Base-by-base conservation (phyloP, 2,797 vertebrate genomes). In the Chrosomus eos region DNA sequence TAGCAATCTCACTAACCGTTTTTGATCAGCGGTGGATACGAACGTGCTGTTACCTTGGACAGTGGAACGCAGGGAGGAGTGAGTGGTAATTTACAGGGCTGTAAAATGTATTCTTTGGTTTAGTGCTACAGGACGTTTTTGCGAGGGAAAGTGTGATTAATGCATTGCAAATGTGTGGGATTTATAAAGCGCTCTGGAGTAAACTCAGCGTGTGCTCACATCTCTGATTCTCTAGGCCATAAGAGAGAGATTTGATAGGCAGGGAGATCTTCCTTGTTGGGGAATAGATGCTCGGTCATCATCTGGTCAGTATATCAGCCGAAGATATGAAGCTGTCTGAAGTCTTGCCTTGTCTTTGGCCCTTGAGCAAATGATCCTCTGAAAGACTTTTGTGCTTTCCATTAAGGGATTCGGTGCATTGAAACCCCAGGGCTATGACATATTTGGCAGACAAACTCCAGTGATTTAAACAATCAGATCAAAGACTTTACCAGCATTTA, bases 131-230 rank as follows among this genome's bases (percentile, higher is more conserved):
- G 81, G 76, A 74, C 76, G 38, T 64, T 84, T 86, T 86, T 88
- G 80, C 19, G 23, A 86, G 76, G 84, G 70, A 80, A 88, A 83
- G 84, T 85, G 81, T 88, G 84, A 86, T 86, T 86, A 81, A 87
- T 87, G 83, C 53, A 43, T 84, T 45, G 66, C 83, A 87, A 81
- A 76, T 82, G 66, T 77, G 43, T 80, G 36, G 80, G 86, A 85
- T 87, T 78, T 85, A 82, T 78, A 72, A 78, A 76, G 76, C 38
- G 19, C 28, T 86, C 33, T 62, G 70, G 78, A 85, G 75, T 70
- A 76, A 68, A 72, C 64, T 75, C 67, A 84, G 40, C 7, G 11
- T 66, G 74, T 83, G 78, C 78, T 80, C 60, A 26, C 45, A 21
- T 75, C 58, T 84, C 62, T 66, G 68, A 86, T 72, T 77, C 80